Evolutionary conservation across 1,140 invertebrate genomes (phyloP).

Genomic region (Calycopis cecrops): DNA sequence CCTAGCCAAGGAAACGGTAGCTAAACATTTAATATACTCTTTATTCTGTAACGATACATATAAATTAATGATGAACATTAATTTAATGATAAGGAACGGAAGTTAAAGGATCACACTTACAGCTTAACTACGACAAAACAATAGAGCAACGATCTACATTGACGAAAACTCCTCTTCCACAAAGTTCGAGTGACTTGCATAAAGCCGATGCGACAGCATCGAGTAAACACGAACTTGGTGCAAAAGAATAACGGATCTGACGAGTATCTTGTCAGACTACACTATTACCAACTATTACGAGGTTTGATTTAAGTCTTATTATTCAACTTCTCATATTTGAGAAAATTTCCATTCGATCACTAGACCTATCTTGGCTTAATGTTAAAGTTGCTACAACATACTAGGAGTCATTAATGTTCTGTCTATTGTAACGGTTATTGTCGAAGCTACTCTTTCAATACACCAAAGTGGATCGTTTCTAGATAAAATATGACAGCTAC

Average conservation of each 20-base stretch:
- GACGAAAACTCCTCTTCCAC: no score
- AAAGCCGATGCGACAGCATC: no score
- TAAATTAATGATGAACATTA: no score
- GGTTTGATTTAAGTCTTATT: slow-evolving; percentile 4
- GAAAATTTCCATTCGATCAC: not conserved
- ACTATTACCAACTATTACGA: not conserved
- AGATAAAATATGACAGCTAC: slow-evolving; percentile 1
- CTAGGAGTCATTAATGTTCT: not conserved
- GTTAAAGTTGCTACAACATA: not conserved
- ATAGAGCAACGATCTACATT: no score
- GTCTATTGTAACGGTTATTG: slow-evolving; percentile 5
- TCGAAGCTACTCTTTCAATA: slow-evolving; percentile 6
- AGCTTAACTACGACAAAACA: no score
- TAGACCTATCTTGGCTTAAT: not conserved
- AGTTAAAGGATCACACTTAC: no score
- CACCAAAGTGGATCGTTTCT: not conserved
- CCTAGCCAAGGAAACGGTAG: slow-evolving; percentile 5
- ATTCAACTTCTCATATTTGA: not conserved
- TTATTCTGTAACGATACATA: no score
- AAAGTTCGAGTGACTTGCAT: no score
- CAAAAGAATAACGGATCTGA: no score
- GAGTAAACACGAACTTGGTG: no score
- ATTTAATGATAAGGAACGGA: no score
- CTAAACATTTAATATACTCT: not conserved
- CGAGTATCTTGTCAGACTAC: no score